These are phyloP conservation scores for Omphaloscelis lunosa DNA, from an alignment of 2,888 invertebrate genomes.

Conservation along the genomic window DNA sequence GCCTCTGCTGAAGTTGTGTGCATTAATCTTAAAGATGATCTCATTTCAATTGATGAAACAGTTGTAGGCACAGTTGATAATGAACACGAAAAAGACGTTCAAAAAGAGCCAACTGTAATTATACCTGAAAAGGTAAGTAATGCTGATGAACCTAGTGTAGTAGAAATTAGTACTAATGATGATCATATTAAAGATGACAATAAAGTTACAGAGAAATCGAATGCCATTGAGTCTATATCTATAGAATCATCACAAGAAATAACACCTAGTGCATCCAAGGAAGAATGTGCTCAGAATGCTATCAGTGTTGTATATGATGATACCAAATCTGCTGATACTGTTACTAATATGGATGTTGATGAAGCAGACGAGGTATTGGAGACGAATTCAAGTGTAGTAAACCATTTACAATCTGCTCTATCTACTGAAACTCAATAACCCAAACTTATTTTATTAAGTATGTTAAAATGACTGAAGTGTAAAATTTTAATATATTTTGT, in stretches of 20 bases:
- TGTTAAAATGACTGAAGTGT: constrained; percentile 44
- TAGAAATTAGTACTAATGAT: constrained; percentile 26
- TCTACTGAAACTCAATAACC: constrained; percentile 24
- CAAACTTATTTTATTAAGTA: neutral
- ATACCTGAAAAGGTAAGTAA: constrained; percentile 19
- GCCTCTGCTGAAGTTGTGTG: constrained; percentile 42
- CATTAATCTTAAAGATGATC: constrained; percentile 75
- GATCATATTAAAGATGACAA: constrained; percentile 22
- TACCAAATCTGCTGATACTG: constrained; percentile 12
- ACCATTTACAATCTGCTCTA: constrained; percentile 18
- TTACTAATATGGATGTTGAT: constrained; percentile 58
- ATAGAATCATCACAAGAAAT: constrained; percentile 40
- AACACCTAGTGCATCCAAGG: constrained; percentile 9
- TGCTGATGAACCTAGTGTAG: constrained; percentile 22
- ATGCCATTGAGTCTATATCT: constrained; percentile 24
- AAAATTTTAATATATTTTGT: constrained; percentile 12
- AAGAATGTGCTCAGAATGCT: neutral
- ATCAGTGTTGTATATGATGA: constrained; percentile 15
- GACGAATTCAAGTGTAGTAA: constrained; percentile 14
- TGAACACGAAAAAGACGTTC: constrained; percentile 42
- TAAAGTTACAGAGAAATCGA: constrained; percentile 23
- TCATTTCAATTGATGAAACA: constrained; percentile 74
- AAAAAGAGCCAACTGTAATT: constrained; percentile 20
- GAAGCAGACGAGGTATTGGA: constrained; percentile 12
- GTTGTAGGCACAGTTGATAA: constrained; percentile 58